phyloP scores from a whole-genome alignment of 2,797 vertebrate genomes.

The Pseudochromis fuscus region DNA sequence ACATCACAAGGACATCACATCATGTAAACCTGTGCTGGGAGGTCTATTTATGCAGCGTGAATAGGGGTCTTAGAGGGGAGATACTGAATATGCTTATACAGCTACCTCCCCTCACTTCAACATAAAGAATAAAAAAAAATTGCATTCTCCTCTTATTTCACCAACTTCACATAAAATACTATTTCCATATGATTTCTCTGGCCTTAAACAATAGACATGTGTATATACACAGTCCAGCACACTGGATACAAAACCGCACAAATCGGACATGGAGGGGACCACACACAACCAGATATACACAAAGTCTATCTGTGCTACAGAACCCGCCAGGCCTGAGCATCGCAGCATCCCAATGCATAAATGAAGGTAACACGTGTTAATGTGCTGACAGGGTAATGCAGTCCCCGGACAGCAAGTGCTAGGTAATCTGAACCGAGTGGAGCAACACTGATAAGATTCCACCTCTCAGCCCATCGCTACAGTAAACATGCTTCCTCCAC shows the following conservation, averaged over 20 bases:
- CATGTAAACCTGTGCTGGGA: conserved; percentile 69
- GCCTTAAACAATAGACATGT: conserved; percentile 26
- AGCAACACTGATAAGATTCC: conserved; percentile 81
- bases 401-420: conserved; percentile 64
- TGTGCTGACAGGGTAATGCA: conserved; percentile 70
- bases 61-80: conserved; percentile 54
- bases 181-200: conserved; percentile 35
- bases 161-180: conserved; percentile 25
- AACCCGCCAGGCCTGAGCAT: conserved; percentile 23
- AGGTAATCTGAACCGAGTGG: conserved; percentile 77
- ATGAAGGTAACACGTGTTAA: conserved; percentile 56
- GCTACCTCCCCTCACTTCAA: conserved; percentile 44
- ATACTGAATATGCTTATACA: conserved; percentile 58
- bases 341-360: conserved; percentile 33
- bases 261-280: neutral
- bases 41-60: conserved; percentile 74
- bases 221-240: conserved; percentile 5
- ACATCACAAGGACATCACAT: conserved; percentile 81
- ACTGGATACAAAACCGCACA: neutral
- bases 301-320: conserved; percentile 20
- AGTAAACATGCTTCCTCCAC: conserved; percentile 73
- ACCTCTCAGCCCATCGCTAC: conserved; percentile 65
- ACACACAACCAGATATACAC: conserved; percentile 22
- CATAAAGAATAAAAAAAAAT: conserved; percentile 45
- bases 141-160: conserved; percentile 42